Evolutionary conservation across 2,113 vertebrate genomes (phyloP).

Genomic region (Brachypteracias leptosomus): DNA sequence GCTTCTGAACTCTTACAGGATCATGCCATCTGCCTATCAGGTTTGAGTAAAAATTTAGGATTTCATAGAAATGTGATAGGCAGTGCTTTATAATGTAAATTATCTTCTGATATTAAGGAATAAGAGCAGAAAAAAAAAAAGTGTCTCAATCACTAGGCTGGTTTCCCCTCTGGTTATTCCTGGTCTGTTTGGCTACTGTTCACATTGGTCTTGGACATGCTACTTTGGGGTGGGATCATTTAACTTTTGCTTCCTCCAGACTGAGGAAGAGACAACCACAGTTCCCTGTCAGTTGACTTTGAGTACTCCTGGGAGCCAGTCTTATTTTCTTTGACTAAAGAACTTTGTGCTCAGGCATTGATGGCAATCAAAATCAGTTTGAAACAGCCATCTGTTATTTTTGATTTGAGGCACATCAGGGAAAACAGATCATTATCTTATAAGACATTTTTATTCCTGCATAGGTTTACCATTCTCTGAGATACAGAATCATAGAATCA

Average conservation of each 20-base stretch:
- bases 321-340: not conserved
- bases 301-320: not conserved
- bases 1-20: not conserved
- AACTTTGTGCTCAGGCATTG: not conserved
- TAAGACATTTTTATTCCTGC: not conserved
- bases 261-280: not conserved
- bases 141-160: not conserved
- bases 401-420: not conserved
- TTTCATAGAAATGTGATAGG: not conserved
- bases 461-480: not conserved
- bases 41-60: not conserved
- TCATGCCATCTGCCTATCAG: not conserved
- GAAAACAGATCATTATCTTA: not conserved
- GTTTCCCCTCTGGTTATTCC: not conserved
- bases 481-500: too few species aligned
- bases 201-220: not conserved
- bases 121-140: not conserved
- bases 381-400: not conserved
- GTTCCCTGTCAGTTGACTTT: not conserved
- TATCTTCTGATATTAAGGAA: not conserved
- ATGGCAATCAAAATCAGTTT: not conserved
- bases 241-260: not conserved
- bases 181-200: not conserved
- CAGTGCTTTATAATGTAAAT: not conserved
- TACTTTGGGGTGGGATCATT: not conserved